phyloP scores from a whole-genome alignment of 2,797 vertebrate species.

The Chrysocyon brachyurus region DNA sequence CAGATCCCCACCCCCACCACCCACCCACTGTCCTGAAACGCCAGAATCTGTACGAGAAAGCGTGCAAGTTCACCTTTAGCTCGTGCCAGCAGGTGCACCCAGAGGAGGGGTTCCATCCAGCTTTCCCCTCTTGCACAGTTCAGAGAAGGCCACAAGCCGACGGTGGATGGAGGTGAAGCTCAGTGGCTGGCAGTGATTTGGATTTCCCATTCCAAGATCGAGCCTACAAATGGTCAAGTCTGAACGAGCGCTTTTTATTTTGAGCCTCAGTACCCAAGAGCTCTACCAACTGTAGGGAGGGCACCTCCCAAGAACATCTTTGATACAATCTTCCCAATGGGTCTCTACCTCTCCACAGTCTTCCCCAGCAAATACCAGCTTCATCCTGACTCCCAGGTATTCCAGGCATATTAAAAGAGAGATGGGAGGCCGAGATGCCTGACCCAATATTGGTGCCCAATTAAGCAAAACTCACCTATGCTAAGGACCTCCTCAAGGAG shows the following conservation, averaged over 20 bases:
- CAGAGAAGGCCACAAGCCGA: background rate
- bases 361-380: background rate
- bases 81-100: background rate
- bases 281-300: background rate
- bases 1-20: conserved; percentile 64
- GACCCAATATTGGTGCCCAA: background rate
- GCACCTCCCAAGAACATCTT: background rate
- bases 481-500: background rate
- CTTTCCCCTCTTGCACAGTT: background rate
- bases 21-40: conserved; percentile 23
- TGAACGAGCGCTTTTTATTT: accelerated
- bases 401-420: background rate
- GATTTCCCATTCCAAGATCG: background rate
- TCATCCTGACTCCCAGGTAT: background rate
- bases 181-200: background rate
- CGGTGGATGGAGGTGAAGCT: background rate
- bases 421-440: background rate
- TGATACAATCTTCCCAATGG: background rate
- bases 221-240: accelerated
- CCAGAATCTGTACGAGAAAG: conserved; percentile 50
- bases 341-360: accelerated
- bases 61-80: background rate
- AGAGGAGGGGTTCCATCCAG: background rate
- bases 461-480: background rate
- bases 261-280: accelerated